Base-by-base conservation (phyloP, 2,888 invertebrate genomes). In the Synanthedon andrenaeformis region DNA sequence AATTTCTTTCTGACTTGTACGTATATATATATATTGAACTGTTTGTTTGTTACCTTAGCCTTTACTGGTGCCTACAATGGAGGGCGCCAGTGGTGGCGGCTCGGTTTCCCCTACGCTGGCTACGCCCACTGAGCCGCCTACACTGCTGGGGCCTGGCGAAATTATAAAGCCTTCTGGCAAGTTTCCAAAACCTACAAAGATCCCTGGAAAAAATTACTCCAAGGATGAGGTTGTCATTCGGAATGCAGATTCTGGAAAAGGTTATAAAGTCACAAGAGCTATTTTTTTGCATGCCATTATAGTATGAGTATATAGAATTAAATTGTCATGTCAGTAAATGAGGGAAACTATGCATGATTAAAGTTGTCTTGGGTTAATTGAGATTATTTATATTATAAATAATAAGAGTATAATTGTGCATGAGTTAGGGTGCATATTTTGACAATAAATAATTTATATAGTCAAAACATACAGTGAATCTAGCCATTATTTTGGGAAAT, bases 231-330 rank as follows among this genome's bases (percentile, higher is more conserved):
- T 97, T 59, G 94, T 97, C 58, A 98, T 98, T 70, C 90, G 96
- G 62, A 97, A 97, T 80, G 95, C 96, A 58, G 97, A 97, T 84
- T 97, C 96, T 53, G 97, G 97, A 72, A 97, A 97, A 94, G 97
- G 97, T 96, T 87, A 79, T 71, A 50, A 12, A 14, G 14, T 13
- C 8, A 2, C 14, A 51, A 45, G 8, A 45, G 45, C 14, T 13
- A 13, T 14, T 45, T n/a, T 45, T 10, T 13, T 45, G 45, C 45
- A 45, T 14, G 45, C 14, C 2, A 35, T 1, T 35, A 35, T 2
- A 35, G 8, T 35, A 35, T 28, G n/a, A 8, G 11, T 42, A 42
- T 45, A 45, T 13, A 13, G n/a, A 4, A 13, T 6, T 45, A 45
- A n/a, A 14, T 45, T 45, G 14, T n/a, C n/a, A n/a, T 45, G 14